A percentile compares a stretch with the other conserved stretches of the same genome.
phyloP scores from a whole-genome alignment of 1,140 invertebrate genomes.

The Apis florea region DNA sequence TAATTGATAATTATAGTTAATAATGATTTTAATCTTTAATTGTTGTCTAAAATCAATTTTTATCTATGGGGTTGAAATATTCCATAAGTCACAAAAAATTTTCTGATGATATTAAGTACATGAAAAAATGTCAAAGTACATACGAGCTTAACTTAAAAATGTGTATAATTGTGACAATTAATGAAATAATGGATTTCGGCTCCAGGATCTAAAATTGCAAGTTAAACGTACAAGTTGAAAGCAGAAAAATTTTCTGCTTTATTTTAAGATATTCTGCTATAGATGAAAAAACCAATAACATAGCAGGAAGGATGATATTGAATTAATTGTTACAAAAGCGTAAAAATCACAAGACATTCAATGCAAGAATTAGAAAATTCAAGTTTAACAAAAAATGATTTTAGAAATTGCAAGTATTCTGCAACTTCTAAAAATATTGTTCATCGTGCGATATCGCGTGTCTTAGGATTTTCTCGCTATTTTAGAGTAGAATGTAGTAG shows the following conservation, averaged over 20 bases:
- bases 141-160: constrained; percentile 64
- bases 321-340: constrained; percentile 79
- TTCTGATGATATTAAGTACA: constrained; percentile 32
- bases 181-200: constrained; percentile 64
- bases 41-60: constrained; percentile 79
- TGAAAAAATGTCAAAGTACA: constrained; percentile 58
- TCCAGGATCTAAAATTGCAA: constrained; percentile 70
- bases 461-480: constrained; percentile 80
- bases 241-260: constrained; percentile 67
- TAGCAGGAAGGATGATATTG: constrained; percentile 74
- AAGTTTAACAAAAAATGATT: constrained; percentile 43
- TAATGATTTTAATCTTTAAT: constrained; percentile 80
- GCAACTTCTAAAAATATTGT: constrained; percentile 58
- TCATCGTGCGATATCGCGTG: constrained; percentile 69
- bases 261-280: constrained; percentile 73
- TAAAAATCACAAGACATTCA: constrained; percentile 79
- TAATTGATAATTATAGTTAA: constrained; percentile 78
- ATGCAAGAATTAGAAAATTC: constrained; percentile 51
- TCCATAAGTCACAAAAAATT: constrained; percentile 54
- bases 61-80: constrained; percentile 71
- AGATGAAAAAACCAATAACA: constrained; percentile 54
- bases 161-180: constrained; percentile 59
- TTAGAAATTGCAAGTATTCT: constrained; percentile 55
- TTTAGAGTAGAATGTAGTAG: constrained; percentile 76
- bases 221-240: constrained; percentile 66